Conservation (phyloP, 2,888 invertebrate genomes). For the Ornithoptera alexandrae region DNA sequence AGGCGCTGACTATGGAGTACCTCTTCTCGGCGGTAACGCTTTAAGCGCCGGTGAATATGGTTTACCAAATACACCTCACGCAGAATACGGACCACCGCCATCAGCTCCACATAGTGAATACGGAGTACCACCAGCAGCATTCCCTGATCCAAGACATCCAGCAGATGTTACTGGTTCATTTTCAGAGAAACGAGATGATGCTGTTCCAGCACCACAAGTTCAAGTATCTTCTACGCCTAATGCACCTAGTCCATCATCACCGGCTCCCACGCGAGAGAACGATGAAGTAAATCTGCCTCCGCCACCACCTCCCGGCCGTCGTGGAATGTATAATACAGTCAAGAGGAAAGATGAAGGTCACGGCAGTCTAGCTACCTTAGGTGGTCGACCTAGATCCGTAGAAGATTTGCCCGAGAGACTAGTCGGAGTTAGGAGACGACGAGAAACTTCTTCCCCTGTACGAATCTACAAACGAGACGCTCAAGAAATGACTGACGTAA, state of each 20-base stretch:
- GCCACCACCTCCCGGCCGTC: slow-evolving; percentile 90
- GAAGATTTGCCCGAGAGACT: slow-evolving; percentile 90
- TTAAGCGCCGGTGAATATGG: slow-evolving; percentile 83
- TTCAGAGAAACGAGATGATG: slow-evolving; percentile 89
- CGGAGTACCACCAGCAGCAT: slow-evolving; percentile 89
- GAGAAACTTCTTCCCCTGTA: slow-evolving; percentile 82
- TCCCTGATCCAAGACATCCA: slow-evolving; percentile 93
- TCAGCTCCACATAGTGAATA: slow-evolving; percentile 83
- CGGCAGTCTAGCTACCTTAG: slow-evolving; percentile 88
- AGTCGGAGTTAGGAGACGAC: slow-evolving; percentile 85
- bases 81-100: slow-evolving; percentile 86
- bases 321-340: slow-evolving; percentile 89
- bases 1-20: slow-evolving; percentile 84
- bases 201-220: slow-evolving; percentile 90
- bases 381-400: slow-evolving; percentile 93
- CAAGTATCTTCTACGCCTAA: slow-evolving; percentile 88
- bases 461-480: slow-evolving; percentile 91
- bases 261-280: slow-evolving; percentile 77
- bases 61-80: slow-evolving; percentile 73
- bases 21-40: slow-evolving; percentile 82
- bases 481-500: slow-evolving; percentile 95
- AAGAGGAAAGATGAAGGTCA: slow-evolving; percentile 90
- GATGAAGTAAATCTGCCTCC: slow-evolving; percentile 89
- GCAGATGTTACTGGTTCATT: slow-evolving; percentile 90
- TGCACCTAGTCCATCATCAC: slow-evolving; percentile 76